Conservation (phyloP, 2,888 invertebrate species). For the Phania funesta region DNA sequence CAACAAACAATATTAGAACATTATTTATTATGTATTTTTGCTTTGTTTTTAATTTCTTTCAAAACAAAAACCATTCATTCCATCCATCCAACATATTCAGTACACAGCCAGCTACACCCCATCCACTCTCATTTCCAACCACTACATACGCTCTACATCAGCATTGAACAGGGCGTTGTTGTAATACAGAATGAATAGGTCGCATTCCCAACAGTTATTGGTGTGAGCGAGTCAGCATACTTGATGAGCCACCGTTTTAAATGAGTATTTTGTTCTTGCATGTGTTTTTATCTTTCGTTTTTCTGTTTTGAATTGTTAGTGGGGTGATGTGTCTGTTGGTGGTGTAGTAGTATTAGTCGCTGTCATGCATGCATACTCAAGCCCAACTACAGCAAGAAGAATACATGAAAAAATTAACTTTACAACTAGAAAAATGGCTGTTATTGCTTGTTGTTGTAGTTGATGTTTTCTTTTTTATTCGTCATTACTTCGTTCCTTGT, state of each 20-base stretch:
- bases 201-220: background rate
- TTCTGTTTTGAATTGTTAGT: constrained; percentile 25
- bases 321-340: constrained; percentile 48
- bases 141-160: constrained; percentile 38
- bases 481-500: constrained; percentile 44
- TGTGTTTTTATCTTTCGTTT: background rate
- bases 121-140: background rate
- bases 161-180: constrained; percentile 61
- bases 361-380: background rate
- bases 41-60: constrained; percentile 23
- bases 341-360: constrained; percentile 27
- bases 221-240: constrained; percentile 23
- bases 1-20: constrained; percentile 63
- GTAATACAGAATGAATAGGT: constrained; percentile 50
- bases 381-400: constrained; percentile 50
- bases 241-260: constrained; percentile 50
- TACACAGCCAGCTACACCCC: background rate
- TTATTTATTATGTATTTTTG: constrained; percentile 41
- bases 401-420: constrained; percentile 80
- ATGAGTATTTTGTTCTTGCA: constrained; percentile 34
- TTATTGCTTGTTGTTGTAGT: constrained; percentile 77
- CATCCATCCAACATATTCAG: constrained; percentile 42
- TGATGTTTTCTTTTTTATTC: constrained; percentile 55
- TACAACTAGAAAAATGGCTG: constrained; percentile 80
- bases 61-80: constrained; percentile 36